Evolutionary conservation across 1,140 invertebrate species (phyloP).

Genomic region (Drosophila malerkotliana): DNA sequence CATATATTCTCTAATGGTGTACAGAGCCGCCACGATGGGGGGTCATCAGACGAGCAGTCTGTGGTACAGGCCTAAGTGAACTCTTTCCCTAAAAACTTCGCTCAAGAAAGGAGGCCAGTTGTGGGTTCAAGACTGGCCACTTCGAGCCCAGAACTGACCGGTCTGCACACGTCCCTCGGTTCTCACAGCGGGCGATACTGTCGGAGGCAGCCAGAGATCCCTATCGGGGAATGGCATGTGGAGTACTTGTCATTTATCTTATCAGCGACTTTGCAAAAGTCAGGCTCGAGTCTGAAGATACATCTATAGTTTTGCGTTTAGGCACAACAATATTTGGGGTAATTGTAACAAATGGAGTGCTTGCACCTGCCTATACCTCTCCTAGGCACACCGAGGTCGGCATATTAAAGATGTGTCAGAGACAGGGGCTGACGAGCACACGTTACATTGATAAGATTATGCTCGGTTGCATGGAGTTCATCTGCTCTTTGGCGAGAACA

Average conservation of each 20-base stretch:
- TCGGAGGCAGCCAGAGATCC: slow-evolving; percentile 21
- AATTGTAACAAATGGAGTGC: slow-evolving; percentile 70
- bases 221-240: slow-evolving; percentile 41
- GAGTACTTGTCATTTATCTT: slow-evolving; percentile 70
- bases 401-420: slow-evolving; percentile 26
- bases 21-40: background rate
- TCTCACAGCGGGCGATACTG: slow-evolving; percentile 35
- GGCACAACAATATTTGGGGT: slow-evolving; percentile 65
- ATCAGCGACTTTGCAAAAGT: slow-evolving; percentile 60
- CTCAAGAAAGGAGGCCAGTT: background rate
- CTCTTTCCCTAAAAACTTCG: slow-evolving; percentile 32
- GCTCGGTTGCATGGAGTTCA: slow-evolving; percentile 38
- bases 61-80: background rate
- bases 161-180: background rate
- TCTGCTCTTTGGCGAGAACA: slow-evolving; percentile 48
- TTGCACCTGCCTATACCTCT: slow-evolving; percentile 56
- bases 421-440: slow-evolving; percentile 44
- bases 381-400: slow-evolving; percentile 23
- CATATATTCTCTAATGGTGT: too few relatives aligned
- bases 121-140: slow-evolving; percentile 22
- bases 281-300: slow-evolving; percentile 43
- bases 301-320: slow-evolving; percentile 23
- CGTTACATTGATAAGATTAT: slow-evolving; percentile 71
- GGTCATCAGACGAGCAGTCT: background rate
- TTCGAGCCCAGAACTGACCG: background rate